Evolutionary conservation across 2,113 vertebrate species (phyloP), one percentile per base, ranked within the genome.

Genomic region (Toxostoma redivivum): DNA sequence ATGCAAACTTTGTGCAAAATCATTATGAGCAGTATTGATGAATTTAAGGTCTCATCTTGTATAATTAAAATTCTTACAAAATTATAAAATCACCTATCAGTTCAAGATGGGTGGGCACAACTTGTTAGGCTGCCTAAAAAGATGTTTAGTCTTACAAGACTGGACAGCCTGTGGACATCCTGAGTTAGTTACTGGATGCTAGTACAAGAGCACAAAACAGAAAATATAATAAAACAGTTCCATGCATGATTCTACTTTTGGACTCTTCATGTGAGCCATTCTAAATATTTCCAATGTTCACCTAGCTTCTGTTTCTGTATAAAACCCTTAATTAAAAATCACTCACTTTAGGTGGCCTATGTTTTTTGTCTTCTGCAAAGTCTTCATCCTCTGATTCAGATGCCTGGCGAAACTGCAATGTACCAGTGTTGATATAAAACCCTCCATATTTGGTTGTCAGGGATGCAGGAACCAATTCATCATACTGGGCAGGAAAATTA

Each of bases 371-470:
- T 53, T 97, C 97, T 37, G 91, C 85, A 88, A 95, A 93, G 65
- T 98, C 98, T 45, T 99, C 99, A 78, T 98, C 99, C 95, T 99
- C 99, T 2, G 99, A 99, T 72, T 99, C 99, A 1, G 99, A 99
- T 17, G 99, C 98, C 23, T 99, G 97, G 77, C 99, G 98, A 98
- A 99, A 99, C 96, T 99, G 99, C 94, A 99, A 97, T 2, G 99
- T 99, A 44, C 99, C 99, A 21, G 99, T 99, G 97, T 99, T 99
- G 97, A 99, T 99, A 96, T 99, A 99, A 98, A 99, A 99, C 25
- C 99, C 99, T 95, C 99, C 99, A 4, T 99, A 99, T 96, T 99
- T 99, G 42, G 99, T 99, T 96, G 98, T 99, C 93, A 99, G 98
- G 45, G 99, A 99, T 42, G 99, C 99, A 40, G 99, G 99, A 61